phyloP scores from a whole-genome alignment of 2,888 invertebrate genomes.

The Leptinotarsa peninsularis region DNA sequence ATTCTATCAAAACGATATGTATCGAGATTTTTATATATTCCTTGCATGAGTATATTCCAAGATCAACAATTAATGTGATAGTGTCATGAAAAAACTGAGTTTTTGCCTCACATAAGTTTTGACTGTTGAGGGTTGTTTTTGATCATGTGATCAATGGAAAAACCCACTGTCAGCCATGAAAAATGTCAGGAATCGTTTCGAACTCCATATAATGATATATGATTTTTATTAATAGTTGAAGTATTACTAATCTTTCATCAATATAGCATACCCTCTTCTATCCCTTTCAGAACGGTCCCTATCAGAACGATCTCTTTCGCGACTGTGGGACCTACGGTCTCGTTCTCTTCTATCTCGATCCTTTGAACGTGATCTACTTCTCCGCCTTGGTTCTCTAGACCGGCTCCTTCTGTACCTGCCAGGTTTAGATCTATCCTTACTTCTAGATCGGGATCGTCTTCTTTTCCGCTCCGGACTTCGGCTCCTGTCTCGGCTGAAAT shows the following conservation, averaged over 20 bases:
- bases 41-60: too few relatives aligned
- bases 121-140: too few relatives aligned
- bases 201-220: too few relatives aligned
- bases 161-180: too few relatives aligned
- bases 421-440: constrained; percentile 68
- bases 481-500: constrained; percentile 58
- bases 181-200: too few relatives aligned
- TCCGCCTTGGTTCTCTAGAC: constrained; percentile 69
- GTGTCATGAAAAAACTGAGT: too few relatives aligned
- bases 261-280: constrained; percentile 47
- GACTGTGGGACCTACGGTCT: constrained; percentile 57
- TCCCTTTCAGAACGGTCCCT: constrained; percentile 50
- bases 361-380: constrained; percentile 59
- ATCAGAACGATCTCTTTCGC: constrained; percentile 49
- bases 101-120: not conserved
- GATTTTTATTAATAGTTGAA: not conserved
- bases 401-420: constrained; percentile 75
- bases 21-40: too few relatives aligned
- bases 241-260: constrained; percentile 20
- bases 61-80: too few relatives aligned
- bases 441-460: constrained; percentile 56
- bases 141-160: too few relatives aligned
- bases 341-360: constrained; percentile 56
- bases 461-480: constrained; percentile 61
- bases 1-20: too few relatives aligned